Evolutionary conservation across 2,113 vertebrate genomes (phyloP), one percentile per base, ranked within the genome.

Genomic region (Plecotus auritus): DNA sequence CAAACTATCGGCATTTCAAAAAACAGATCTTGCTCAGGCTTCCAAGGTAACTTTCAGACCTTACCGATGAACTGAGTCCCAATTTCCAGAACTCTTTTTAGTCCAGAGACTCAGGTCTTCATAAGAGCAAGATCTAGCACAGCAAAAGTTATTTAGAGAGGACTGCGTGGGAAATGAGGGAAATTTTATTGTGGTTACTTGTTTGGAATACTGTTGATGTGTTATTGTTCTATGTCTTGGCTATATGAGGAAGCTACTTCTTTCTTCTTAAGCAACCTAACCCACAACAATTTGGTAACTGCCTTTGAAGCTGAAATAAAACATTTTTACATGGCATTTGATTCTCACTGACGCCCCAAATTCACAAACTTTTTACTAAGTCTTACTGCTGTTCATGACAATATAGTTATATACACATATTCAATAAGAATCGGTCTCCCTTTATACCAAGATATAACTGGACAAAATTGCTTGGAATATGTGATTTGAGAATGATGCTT

Each of bases 231-330:
- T 67, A 69, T 64, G 40, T 72, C 73, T 56, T 42, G 37, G 28
- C 32, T 64, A 32, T n/a, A 69, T 51, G 12, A 90, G 28, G 54
- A 80, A 40, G 28, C 20, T 40, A 35, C 61, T 88, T 74, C 49
- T 84, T 84, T 72, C 23, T 74, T 86, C 73, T 82, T 85, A 86
- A 90, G 82, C 37, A 95, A n/a, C 54, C 40, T 85, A 74, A 89
- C n/a, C 17, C 56, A 70, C 28, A 77, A 77, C 16, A 94, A 66
- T 28, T 85, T 67, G 28, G 49, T 76, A 35, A 72, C 35, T 70
- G 61, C 13, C 7, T 88, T 88, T 76, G 37, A 87, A 40, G 35
- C 72, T 54, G 32, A 91, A 88, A 85, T 77, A 66, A 47, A 96
- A 87, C 59, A 87, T 78, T 90, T 73, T 80, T 83, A 64, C 59